phyloP scores from a whole-genome alignment of 1,140 invertebrate species.

The Anastrepha obliqua region DNA sequence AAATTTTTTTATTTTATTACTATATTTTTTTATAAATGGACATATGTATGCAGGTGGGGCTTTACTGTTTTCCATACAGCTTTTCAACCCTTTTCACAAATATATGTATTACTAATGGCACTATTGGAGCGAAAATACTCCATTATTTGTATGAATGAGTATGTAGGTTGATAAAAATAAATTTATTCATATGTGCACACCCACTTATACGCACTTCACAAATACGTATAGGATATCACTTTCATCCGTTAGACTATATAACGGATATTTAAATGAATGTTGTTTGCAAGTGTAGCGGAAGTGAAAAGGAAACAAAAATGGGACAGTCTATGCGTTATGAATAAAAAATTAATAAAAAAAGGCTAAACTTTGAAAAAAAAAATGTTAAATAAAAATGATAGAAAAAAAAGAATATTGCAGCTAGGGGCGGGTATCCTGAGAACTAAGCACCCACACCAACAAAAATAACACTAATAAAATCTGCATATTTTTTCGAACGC shows the following conservation, averaged over 20 bases:
- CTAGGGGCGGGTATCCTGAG: neutral
- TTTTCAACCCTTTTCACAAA: neutral
- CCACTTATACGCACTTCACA: neutral
- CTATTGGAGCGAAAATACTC: conserved; percentile 2
- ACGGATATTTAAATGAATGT: conserved; percentile 41
- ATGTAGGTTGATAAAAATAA: conserved; percentile 13
- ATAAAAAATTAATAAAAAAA: neutral
- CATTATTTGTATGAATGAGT: neutral
- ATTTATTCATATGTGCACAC: neutral
- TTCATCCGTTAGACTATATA: conserved; percentile 32
- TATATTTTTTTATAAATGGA: too few relatives aligned
- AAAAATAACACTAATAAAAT: too few relatives aligned
- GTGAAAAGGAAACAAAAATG: conserved; percentile 32
- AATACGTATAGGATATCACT: neutral
- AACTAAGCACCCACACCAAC: too few relatives aligned
- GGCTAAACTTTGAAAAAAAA: too few relatives aligned
- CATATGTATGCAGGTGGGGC: too few relatives aligned
- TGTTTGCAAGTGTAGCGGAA: conserved; percentile 42
- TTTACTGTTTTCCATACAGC: neutral
- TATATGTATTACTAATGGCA: neutral
- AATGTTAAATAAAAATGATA: neutral
- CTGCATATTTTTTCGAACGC: too few relatives aligned
- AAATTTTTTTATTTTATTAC: too few relatives aligned
- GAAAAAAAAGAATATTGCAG: neutral
- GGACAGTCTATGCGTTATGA: conserved; percentile 8